These are phyloP conservation scores for Artemisiospiza belli DNA, from an alignment of 2,113 vertebrate genomes.

Conservation along the genomic window DNA sequence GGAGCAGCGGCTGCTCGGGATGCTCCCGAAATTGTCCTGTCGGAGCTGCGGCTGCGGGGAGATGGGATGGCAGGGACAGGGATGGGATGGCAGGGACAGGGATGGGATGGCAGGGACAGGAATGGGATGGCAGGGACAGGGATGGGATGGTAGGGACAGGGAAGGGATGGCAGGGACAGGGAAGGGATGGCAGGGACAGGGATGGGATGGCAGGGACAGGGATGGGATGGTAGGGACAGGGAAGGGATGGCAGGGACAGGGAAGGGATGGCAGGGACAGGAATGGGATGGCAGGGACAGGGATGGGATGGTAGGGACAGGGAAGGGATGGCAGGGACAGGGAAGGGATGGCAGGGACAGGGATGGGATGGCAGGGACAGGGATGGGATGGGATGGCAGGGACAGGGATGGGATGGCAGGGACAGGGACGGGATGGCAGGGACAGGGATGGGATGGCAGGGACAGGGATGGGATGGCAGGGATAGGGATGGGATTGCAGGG, in stretches of 20 bases:
- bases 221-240: no score
- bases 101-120: no score
- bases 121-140: no score
- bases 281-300: no score
- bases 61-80: fast-evolving
- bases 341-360: fast-evolving
- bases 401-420: fast-evolving
- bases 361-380: fast-evolving
- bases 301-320: no score
- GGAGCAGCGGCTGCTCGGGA: not conserved
- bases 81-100: not conserved
- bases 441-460: not conserved
- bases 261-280: no score
- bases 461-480: fast-evolving
- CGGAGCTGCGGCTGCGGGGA: not conserved
- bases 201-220: no score
- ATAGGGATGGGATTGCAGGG: fast-evolving
- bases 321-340: fast-evolving
- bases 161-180: no score
- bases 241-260: no score
- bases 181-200: no score
- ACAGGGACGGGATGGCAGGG: fast-evolving
- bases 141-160: no score
- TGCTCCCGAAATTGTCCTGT: not conserved
- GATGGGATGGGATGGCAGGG: not conserved